Evolutionary conservation across 1,140 invertebrate species (phyloP).

Genomic region (Lucilia sericata): DNA sequence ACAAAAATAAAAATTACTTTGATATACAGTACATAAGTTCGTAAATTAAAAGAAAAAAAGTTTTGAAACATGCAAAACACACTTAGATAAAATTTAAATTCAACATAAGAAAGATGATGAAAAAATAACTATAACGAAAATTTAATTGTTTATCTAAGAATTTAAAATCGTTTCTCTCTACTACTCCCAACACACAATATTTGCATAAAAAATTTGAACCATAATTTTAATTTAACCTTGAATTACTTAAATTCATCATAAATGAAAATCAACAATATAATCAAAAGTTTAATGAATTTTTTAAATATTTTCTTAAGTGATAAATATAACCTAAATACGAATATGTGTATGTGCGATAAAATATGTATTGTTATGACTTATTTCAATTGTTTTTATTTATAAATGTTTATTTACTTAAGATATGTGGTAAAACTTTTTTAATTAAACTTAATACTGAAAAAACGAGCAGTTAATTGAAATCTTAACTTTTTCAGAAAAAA

Average conservation of each 20-base stretch:
- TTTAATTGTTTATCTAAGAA: slow-evolving; percentile 5
- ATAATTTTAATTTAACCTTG: background rate
- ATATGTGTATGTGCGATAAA: too few species aligned
- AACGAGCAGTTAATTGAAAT: too few species aligned
- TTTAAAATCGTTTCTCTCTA: background rate
- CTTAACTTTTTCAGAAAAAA: too few species aligned
- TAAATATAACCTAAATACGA: background rate
- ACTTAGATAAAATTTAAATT: background rate
- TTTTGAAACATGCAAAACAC: background rate
- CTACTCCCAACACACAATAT: background rate
- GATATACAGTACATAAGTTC: background rate
- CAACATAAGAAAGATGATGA: background rate
- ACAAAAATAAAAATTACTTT: background rate
- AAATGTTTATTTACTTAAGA: too few species aligned
- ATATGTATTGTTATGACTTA: too few species aligned
- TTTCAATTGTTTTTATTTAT: too few species aligned
- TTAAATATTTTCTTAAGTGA: background rate
- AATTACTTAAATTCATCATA: background rate
- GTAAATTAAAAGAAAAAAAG: background rate
- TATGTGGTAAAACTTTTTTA: too few species aligned
- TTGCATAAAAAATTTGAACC: slow-evolving; percentile 5
- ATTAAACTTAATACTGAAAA: too few species aligned
- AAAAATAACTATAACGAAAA: background rate
- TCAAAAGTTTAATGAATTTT: background rate
- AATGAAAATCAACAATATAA: background rate